Conservation (phyloP, 2,797 vertebrate genomes). For the Otolemur crassicaudatus region DNA sequence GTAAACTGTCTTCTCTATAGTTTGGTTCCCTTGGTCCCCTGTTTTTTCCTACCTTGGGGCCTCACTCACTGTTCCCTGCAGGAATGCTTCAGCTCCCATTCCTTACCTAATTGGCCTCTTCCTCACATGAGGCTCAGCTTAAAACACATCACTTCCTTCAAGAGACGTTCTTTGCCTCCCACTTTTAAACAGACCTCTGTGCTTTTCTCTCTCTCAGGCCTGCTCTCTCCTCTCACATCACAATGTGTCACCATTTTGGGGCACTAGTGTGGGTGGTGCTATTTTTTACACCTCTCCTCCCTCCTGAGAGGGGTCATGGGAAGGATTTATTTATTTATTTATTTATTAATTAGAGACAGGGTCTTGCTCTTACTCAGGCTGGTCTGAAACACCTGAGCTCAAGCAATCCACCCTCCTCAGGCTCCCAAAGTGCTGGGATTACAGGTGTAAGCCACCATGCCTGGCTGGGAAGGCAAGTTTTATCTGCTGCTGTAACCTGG, state of each 20-base stretch:
- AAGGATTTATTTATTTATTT: neutral
- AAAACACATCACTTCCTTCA: neutral
- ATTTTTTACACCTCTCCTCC: neutral
- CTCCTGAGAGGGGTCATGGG: neutral
- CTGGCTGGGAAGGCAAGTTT: neutral
- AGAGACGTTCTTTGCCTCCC: neutral
- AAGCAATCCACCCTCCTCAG: too few relatives aligned
- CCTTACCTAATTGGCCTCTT: neutral
- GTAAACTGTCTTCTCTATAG: neutral
- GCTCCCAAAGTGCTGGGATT: too few relatives aligned
- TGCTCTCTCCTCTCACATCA: neutral
- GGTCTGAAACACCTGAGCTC: too few relatives aligned
- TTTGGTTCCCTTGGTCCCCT: neutral
- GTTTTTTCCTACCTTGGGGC: neutral
- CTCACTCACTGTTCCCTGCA: neutral
- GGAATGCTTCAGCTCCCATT: neutral
- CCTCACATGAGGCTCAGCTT: rapidly evolving
- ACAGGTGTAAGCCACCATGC: too few relatives aligned
- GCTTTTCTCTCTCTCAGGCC: neutral
- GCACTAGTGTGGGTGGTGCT: neutral
- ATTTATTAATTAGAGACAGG: too few relatives aligned
- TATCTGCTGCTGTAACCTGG: neutral
- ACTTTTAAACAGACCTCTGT: neutral
- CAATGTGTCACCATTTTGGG: neutral
- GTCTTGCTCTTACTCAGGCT: too few relatives aligned